Conservation (phyloP, 1,140 invertebrate species). For the Diorhabda carinulata region DNA sequence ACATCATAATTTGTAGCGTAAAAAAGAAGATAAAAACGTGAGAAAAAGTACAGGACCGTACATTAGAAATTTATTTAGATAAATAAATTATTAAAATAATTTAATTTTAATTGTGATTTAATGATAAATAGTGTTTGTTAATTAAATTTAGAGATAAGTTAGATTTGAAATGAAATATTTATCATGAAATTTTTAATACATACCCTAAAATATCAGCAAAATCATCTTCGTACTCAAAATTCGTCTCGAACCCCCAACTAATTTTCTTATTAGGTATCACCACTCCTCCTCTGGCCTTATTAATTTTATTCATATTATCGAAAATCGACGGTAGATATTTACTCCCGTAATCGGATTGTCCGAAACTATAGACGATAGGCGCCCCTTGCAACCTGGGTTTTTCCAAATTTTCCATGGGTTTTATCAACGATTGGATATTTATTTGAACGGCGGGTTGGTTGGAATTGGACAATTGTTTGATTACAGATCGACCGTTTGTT, state of each 20-base stretch:
- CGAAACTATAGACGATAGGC: constrained; percentile 46
- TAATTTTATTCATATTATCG: constrained; percentile 40
- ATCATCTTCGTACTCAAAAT: constrained; percentile 51
- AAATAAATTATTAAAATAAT: no score
- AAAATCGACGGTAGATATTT: constrained; percentile 31
- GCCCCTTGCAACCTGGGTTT: constrained; percentile 36
- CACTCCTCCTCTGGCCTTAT: constrained; percentile 23
- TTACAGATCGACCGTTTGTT: constrained; percentile 20
- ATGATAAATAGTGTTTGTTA: no score
- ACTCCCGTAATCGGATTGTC: constrained; percentile 43
- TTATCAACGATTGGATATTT: constrained; percentile 42
- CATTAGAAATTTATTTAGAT: no score
- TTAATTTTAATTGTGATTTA: no score
- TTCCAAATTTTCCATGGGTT: constrained; percentile 36
- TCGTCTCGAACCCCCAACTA: constrained; percentile 38
- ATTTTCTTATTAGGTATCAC: constrained; percentile 41
- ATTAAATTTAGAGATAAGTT: no score
- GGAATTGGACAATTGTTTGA: constrained; percentile 12
- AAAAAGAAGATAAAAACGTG: no score
- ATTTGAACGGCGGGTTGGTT: constrained; percentile 37
- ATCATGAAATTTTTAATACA: constrained; percentile 22
- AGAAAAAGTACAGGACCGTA: no score
- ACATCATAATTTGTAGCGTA: no score
- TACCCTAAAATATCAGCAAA: constrained; percentile 59
- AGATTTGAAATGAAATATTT: no score